Conservation (phyloP, 2,888 invertebrate genomes). For the Scaptomyza caliginosa region DNA sequence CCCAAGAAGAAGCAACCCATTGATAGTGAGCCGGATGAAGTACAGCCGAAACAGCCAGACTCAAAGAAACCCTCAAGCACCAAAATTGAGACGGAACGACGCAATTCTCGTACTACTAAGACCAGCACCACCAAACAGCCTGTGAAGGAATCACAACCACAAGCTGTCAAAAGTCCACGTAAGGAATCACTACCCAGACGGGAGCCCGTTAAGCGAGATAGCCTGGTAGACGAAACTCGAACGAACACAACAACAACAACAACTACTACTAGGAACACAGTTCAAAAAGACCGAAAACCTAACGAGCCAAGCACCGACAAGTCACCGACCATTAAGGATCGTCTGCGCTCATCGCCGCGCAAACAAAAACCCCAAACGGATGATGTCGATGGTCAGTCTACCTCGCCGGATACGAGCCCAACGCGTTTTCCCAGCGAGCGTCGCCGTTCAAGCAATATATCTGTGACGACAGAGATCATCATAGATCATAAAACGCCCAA, state of each 20-base stretch:
- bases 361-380: constrained; percentile 67
- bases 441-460: constrained; percentile 81
- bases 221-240: constrained; percentile 51
- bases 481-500: constrained; percentile 79
- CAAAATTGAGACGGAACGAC: constrained; percentile 45
- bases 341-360: constrained; percentile 74
- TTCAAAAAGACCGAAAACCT: constrained; percentile 42
- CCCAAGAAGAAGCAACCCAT: constrained; percentile 27
- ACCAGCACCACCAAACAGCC: constrained; percentile 27
- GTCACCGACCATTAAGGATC: constrained; percentile 71
- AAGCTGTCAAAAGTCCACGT: constrained; percentile 47
- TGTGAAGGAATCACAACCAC: constrained; percentile 31
- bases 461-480: constrained; percentile 80
- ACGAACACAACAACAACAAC: constrained; percentile 36
- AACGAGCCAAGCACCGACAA: constrained; percentile 29
- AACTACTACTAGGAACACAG: constrained; percentile 30
- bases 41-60: constrained; percentile 30
- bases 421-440: constrained; percentile 69
- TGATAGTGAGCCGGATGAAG: constrained; percentile 41
- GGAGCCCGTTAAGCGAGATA: constrained; percentile 52
- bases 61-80: constrained; percentile 29
- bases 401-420: constrained; percentile 78
- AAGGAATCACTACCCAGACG: constrained; percentile 61
- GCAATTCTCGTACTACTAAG: constrained; percentile 48
- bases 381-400: constrained; percentile 64